These are phyloP conservation scores for Callyntrura guangdongensis DNA, from an alignment of 2,888 invertebrate species.

Conservation along the genomic window DNA sequence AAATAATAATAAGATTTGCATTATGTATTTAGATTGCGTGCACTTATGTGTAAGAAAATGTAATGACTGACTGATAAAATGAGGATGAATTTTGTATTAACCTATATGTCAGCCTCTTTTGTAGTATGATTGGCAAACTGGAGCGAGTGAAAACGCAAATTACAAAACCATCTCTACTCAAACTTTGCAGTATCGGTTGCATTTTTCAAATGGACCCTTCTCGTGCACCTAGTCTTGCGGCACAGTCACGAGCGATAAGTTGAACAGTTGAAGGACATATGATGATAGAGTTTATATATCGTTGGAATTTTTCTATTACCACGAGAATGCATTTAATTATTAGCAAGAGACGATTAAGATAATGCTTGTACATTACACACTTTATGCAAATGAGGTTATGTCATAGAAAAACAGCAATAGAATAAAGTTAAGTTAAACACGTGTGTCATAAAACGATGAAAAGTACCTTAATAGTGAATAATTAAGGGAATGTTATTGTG, in stretches of 20 bases:
- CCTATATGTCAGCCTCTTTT: background rate
- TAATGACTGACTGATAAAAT: constrained; percentile 66
- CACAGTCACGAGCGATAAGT: too few species aligned
- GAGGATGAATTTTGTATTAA: constrained; percentile 54
- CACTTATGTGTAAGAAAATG: constrained; percentile 29
- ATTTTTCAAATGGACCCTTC: background rate
- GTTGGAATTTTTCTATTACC: background rate
- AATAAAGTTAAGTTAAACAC: constrained; percentile 20
- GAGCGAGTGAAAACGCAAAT: background rate
- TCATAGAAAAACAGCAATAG: background rate
- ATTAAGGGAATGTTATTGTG: constrained; percentile 75
- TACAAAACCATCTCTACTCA: background rate
- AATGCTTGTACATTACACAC: background rate
- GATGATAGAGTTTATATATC: background rate
- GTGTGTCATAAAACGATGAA: constrained; percentile 69
- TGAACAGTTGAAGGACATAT: too few species aligned
- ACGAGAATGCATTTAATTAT: constrained; percentile 5
- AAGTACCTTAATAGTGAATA: constrained; percentile 74
- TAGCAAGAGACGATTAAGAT: background rate
- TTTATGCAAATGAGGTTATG: too few species aligned
- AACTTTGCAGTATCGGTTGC: constrained; percentile 2
- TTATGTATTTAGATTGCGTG: background rate
- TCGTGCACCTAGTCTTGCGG: constrained; percentile 44
- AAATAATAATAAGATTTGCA: background rate
- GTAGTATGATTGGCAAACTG: constrained; percentile 35